Percentiles rank a stretch among this genome's conserved stretches.
Conservation (phyloP, 2,797 vertebrate genomes). For the Cyclopterus lumpus region DNA sequence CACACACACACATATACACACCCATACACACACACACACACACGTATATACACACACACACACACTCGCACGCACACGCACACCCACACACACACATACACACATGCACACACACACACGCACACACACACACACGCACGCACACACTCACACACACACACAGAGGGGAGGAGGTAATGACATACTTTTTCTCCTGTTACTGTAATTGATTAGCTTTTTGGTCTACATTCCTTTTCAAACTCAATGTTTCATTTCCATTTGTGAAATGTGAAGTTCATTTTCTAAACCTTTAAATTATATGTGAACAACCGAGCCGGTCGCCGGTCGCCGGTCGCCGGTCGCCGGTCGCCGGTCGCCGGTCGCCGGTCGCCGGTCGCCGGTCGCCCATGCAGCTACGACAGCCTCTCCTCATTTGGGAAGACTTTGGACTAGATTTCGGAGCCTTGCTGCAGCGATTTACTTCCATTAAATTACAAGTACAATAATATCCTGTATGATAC, state of each 20-base stretch:
- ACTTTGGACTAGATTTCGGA: neutral
- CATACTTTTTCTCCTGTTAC: constrained; percentile 28
- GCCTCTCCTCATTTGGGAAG: neutral
- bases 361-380: no score
- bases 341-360: no score
- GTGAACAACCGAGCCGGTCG: no score
- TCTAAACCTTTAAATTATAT: neutral
- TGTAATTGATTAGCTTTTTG: constrained; percentile 15
- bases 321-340: no score
- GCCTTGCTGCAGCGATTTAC: neutral
- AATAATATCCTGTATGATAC: neutral
- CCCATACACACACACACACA: neutral
- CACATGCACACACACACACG: constrained; percentile 16
- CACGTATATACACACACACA: no score
- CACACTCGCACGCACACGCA: neutral
- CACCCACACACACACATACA: constrained; percentile 27
- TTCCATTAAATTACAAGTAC: neutral
- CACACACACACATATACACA: constrained; percentile 14
- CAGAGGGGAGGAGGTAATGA: constrained; percentile 21
- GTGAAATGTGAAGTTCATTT: neutral
- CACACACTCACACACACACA: constrained; percentile 1
- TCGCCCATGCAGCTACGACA: neutral
- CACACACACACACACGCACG: constrained; percentile 12
- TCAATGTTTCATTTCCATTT: neutral
- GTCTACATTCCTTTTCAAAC: neutral